These are phyloP conservation scores for Volucella zonaria DNA, from an alignment of 2,888 invertebrate genomes.

Conservation along the genomic window DNA sequence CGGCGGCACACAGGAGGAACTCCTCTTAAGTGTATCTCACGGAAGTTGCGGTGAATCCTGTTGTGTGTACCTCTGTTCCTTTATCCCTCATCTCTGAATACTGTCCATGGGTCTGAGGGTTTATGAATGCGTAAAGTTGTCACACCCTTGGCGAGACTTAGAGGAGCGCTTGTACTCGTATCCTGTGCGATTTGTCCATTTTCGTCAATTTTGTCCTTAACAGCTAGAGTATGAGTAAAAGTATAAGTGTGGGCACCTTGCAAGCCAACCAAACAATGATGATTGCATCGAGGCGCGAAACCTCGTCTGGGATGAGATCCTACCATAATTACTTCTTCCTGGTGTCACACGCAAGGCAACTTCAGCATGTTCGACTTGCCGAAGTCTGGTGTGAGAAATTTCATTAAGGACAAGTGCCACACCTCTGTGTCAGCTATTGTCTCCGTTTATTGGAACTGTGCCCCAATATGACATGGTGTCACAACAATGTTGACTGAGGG, in stretches of 20 bases:
- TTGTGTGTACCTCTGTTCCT: constrained; percentile 30
- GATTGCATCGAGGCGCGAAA: constrained; percentile 71
- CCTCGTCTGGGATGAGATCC: constrained; percentile 28
- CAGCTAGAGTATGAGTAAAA: not conserved
- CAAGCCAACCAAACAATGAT: constrained; percentile 48
- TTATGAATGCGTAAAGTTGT: constrained; percentile 70
- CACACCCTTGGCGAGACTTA: constrained; percentile 55
- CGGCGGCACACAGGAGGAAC: constrained; percentile 54
- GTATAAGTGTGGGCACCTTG: not conserved
- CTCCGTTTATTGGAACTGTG: constrained; percentile 22
- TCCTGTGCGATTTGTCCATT: constrained; percentile 50
- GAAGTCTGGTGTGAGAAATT: constrained; percentile 52
- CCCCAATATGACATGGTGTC: constrained; percentile 65
- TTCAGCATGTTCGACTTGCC: constrained; percentile 20
- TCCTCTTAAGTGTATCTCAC: constrained; percentile 72
- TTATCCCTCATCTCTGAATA: constrained; percentile 32
- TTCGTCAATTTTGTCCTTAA: constrained; percentile 32
- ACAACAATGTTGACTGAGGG: constrained; percentile 78
- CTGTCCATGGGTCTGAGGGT: constrained; percentile 53
- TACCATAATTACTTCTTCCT: constrained; percentile 68
- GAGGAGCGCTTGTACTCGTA: constrained; percentile 26
- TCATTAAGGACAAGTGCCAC: constrained; percentile 62
- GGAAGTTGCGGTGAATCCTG: constrained; percentile 61
- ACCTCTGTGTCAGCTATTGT: not conserved
- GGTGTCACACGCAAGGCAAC: constrained; percentile 45